These are phyloP conservation scores for Minunthozetes semirufus DNA, from an alignment of 2,888 invertebrate genomes.

Conservation along the genomic window DNA sequence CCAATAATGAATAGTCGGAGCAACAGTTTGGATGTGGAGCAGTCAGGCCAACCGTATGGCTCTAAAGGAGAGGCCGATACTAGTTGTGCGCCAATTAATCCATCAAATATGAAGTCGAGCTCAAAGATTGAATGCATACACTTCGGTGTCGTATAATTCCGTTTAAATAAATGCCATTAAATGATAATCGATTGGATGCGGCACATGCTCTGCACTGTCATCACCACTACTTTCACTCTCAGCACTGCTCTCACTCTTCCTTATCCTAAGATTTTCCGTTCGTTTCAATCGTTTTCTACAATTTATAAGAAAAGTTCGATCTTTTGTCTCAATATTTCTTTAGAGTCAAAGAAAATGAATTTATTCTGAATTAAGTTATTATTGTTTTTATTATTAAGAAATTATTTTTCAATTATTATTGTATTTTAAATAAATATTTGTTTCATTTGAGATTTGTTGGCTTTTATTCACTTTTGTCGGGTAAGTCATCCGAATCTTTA, in stretches of 20 bases:
- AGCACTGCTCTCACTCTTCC: background rate
- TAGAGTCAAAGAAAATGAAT: too few relatives aligned
- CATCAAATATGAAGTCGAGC: background rate
- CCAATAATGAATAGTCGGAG: background rate
- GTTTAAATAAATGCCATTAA: constrained; percentile 6
- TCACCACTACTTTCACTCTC: background rate
- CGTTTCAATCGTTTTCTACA: too few relatives aligned
- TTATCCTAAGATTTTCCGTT: background rate
- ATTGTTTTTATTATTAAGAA: too few relatives aligned
- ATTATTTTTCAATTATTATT: too few relatives aligned
- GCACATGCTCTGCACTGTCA: background rate
- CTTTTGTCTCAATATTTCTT: too few relatives aligned
- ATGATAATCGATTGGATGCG: background rate
- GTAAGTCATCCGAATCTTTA: too few relatives aligned
- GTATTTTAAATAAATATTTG: too few relatives aligned
- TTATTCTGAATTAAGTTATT: too few relatives aligned
- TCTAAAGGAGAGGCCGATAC: background rate
- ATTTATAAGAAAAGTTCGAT: too few relatives aligned
- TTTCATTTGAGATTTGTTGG: too few relatives aligned
- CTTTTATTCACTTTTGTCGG: too few relatives aligned
- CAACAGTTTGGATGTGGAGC: background rate
- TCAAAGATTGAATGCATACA: constrained; percentile 34
- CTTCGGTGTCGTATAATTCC: constrained; percentile 27
- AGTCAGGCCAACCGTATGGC: background rate
- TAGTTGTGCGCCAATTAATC: constrained; percentile 3